These are phyloP conservation scores for Julus scandinavius DNA, from an alignment of 2,888 invertebrate species.

Conservation along the genomic window DNA sequence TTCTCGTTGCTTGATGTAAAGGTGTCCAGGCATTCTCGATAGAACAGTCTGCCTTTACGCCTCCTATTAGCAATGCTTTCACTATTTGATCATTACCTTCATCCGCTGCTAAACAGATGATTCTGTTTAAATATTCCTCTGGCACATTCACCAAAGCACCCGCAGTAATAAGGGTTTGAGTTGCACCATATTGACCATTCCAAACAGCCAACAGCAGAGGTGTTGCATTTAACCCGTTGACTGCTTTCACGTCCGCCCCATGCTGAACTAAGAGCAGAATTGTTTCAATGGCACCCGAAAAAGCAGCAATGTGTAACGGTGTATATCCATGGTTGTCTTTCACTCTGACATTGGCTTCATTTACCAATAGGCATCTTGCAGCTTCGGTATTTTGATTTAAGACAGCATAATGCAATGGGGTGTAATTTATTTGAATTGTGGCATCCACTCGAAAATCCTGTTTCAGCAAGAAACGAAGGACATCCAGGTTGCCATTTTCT, in stretches of 20 bases:
- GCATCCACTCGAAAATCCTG: neutral
- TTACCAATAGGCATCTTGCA: neutral
- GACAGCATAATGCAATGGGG: conserved; percentile 37
- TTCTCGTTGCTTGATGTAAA: neutral
- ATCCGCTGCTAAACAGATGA: neutral
- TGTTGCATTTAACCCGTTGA: neutral
- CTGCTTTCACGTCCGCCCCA: neutral
- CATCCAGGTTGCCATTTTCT: conserved; percentile 17
- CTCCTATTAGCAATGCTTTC: neutral
- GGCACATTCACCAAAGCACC: neutral
- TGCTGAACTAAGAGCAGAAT: neutral
- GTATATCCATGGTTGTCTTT: conserved; percentile 69
- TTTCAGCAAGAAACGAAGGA: neutral
- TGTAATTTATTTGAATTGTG: neutral
- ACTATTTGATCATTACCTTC: neutral
- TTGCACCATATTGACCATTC: neutral
- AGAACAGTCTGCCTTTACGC: neutral
- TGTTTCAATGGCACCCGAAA: neutral
- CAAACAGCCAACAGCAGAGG: neutral
- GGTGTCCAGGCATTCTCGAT: neutral
- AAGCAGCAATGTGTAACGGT: neutral
- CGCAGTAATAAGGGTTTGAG: neutral
- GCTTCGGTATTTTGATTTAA: neutral
- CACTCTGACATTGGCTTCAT: conserved; percentile 68
- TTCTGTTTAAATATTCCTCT: neutral